Conservation (phyloP, 2,888 invertebrate species). For the Synergus itoensis region DNA sequence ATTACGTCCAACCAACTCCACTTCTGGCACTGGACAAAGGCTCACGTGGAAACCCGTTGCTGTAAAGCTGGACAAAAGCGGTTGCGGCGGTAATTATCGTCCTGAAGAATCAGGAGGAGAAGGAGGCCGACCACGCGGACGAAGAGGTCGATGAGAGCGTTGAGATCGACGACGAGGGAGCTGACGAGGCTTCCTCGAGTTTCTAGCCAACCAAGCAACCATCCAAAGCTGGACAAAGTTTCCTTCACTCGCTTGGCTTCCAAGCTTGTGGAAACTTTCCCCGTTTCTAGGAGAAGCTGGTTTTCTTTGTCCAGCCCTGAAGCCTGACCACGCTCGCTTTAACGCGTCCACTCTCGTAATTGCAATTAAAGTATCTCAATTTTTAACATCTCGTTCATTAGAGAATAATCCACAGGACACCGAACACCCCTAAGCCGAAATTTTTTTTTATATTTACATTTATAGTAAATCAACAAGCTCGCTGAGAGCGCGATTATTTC, state of each 20-base stretch:
- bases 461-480: too few species aligned
- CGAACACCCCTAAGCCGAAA: too few species aligned
- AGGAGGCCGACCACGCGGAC: conserved; percentile 59
- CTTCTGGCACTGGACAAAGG: conserved; percentile 56
- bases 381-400: neutral
- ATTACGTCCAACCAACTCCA: conserved; percentile 47
- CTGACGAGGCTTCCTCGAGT: conserved; percentile 73
- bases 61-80: conserved; percentile 70
- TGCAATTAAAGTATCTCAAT: conserved; percentile 25
- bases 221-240: conserved; percentile 70
- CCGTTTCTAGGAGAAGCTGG: conserved; percentile 59
- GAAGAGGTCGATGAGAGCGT: conserved; percentile 55
- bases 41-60: conserved; percentile 57
- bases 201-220: conserved; percentile 69
- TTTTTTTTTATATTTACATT: too few species aligned
- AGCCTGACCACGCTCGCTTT: conserved; percentile 46
- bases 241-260: conserved; percentile 60
- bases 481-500: too few species aligned
- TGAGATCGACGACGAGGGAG: conserved; percentile 57
- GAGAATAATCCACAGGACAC: too few species aligned
- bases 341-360: conserved; percentile 15
- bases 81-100: conserved; percentile 72
- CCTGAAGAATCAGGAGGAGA: conserved; percentile 57
- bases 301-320: conserved; percentile 57
- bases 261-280: conserved; percentile 69